Evolutionary conservation across 2,888 invertebrate species (phyloP), one percentile per base, ranked within the genome.

Genomic region (Mimumesa dahlbomi): DNA sequence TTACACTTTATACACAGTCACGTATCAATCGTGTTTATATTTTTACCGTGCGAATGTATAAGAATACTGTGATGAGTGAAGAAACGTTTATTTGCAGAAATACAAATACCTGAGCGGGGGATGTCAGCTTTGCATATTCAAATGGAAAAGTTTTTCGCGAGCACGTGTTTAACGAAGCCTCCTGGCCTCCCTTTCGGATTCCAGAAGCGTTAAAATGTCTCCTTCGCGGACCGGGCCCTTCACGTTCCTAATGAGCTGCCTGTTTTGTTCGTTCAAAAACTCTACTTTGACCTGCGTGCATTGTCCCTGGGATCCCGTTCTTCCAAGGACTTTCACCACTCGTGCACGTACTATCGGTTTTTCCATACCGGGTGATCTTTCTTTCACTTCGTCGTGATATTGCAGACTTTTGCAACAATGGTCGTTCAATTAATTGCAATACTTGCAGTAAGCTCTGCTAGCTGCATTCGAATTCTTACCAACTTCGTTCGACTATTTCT

Each of bases 251-350:
- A 99, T 99, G 91, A 99, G 98, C 88, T 98, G 97, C 88, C 99
- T 95, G 90, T 97, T 98, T 89, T 95, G 95, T 90, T 99, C 98
- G 82, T 97, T 98, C 84, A 99, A 92, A 91, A 99, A 99, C 91
- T 99, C 99, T 21, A 99, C 98, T 91, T 98, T 97, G 77, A 98
- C 98, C 92, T 99, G 99, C 71, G 99, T 99, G 95, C 99, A 99
- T 91, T 99, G 99, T 85, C 99, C 99, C 91, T 99, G 99, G 85
- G 98, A 99, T 71, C 99, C 99, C 73, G 99, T 99, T 88, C 99
- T 95, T 71, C 99, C 99, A 87, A 99, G 93, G 86, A 99, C 97
- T 92, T 98, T 98, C 81, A 97, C 96, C 66, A 99, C 98, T 91
- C 96, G 94, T 82, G 96, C 96, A 82, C 95, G 93, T 90, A 96